phyloP scores from a whole-genome alignment of 2,797 vertebrate species.

The Sarcoramphus papa region DNA sequence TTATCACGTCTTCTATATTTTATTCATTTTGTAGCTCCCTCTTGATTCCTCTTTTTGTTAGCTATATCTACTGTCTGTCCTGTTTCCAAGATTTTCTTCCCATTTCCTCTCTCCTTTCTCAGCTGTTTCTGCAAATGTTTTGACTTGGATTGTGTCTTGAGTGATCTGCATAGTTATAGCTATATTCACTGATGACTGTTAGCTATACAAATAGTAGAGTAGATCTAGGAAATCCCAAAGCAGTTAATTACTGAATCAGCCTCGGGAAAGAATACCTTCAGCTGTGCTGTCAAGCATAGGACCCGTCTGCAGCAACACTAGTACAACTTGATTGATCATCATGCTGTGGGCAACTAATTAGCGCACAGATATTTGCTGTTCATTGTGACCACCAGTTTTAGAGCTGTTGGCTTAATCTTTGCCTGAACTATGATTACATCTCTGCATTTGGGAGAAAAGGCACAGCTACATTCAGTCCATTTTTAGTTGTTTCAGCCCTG shows the following conservation, averaged over 20 bases:
- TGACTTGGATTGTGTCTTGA: not conserved
- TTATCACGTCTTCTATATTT: not conserved
- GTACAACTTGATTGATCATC: slow-evolving; percentile 1
- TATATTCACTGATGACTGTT: slow-evolving; percentile 1
- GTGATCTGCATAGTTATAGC: not conserved
- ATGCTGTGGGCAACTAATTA: slow-evolving; percentile 11
- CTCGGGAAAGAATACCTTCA: not conserved
- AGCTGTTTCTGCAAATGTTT: not conserved
- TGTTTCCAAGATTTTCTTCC: not conserved
- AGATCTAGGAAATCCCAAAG: slow-evolving; percentile 22
- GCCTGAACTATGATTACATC: not conserved
- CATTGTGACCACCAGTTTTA: not conserved
- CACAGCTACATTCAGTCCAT: not conserved
- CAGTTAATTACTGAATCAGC: slow-evolving; percentile 46
- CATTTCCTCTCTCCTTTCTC: not conserved
- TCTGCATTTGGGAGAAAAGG: not conserved
- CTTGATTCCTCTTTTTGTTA: not conserved
- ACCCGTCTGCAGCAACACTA: not conserved
- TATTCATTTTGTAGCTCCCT: not conserved
- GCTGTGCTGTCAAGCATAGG: not conserved
- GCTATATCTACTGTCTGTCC: not conserved
- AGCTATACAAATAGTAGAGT: not conserved
- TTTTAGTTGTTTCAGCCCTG: not conserved
- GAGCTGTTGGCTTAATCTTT: not conserved
- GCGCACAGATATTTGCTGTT: not conserved